A percentile compares a stretch with the other conserved stretches of the same genome.
Evolutionary conservation across 2,888 invertebrate species (phyloP).

Genomic region (Zygothrica quintamaculata): DNA sequence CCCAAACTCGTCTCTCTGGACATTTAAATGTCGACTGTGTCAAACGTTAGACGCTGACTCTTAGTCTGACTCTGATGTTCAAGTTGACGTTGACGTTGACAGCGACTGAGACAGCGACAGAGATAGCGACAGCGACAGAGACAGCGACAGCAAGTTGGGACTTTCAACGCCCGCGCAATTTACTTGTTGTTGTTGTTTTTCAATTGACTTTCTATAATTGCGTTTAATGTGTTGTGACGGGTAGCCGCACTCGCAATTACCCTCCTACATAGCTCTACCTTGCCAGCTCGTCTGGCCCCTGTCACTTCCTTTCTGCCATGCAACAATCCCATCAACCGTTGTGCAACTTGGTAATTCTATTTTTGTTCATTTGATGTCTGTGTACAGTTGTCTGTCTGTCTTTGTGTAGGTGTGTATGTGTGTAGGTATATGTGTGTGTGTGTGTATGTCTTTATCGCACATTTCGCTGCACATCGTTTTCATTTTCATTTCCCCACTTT

Average conservation of each 20-base stretch:
- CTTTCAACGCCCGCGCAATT: conserved; percentile 66
- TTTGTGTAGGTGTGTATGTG: conserved; percentile 35
- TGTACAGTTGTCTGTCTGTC: conserved; percentile 38
- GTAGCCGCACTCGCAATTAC: conserved; percentile 49
- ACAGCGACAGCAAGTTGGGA: neutral
- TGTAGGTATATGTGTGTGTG: conserved; percentile 19
- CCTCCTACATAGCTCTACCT: conserved; percentile 3
- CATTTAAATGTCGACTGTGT: conserved; percentile 17
- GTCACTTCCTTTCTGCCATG: neutral
- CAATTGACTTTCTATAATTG: conserved; percentile 80
- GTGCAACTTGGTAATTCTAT: conserved; percentile 72
- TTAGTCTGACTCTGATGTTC: conserved; percentile 14
- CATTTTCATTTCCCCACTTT: conserved; percentile 30
- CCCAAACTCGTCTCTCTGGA: conserved; percentile 27
- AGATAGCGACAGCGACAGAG: neutral
- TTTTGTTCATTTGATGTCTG: conserved; percentile 57
- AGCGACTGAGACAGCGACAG: conserved; percentile 16
- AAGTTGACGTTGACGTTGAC: conserved; percentile 13
- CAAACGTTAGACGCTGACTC: conserved; percentile 9
- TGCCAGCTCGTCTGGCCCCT: neutral
- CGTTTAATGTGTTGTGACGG: conserved; percentile 80
- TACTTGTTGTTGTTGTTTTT: conserved; percentile 36
- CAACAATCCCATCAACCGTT: conserved; percentile 31
- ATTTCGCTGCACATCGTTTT: conserved; percentile 61
- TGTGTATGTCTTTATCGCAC: conserved; percentile 58